These are phyloP conservation scores for Edolisoma coerulescens DNA, from an alignment of 2,113 vertebrate genomes.

Conservation along the genomic window DNA sequence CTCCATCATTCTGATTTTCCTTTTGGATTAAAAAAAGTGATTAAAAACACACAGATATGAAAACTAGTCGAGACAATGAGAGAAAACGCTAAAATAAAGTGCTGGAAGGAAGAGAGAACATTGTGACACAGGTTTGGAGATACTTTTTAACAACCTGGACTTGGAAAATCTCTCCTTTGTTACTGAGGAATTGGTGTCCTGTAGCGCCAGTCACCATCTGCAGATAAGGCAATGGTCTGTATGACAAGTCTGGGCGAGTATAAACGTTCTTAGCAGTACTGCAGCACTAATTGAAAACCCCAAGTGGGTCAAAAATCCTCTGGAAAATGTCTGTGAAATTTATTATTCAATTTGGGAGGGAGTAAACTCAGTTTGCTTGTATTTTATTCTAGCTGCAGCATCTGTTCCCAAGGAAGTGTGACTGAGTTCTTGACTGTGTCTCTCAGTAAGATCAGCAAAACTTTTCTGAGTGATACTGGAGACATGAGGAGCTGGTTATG, in stretches of 20 bases:
- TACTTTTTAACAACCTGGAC: background rate
- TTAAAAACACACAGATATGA: background rate
- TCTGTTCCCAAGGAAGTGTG: background rate
- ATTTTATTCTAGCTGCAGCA: background rate
- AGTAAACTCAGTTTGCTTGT: background rate
- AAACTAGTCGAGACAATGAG: background rate
- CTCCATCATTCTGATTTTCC: background rate
- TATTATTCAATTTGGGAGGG: background rate
- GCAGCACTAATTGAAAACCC: background rate
- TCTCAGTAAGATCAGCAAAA: background rate
- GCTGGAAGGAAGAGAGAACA: background rate
- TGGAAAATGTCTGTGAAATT: background rate
- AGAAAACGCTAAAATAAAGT: background rate
- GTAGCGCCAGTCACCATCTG: background rate
- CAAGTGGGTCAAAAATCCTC: background rate
- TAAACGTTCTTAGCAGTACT: background rate
- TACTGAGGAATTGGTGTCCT: background rate
- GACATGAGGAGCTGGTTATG: background rate
- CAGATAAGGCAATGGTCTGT: background rate
- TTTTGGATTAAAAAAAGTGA: background rate
- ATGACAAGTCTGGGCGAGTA: background rate
- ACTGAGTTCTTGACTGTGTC: background rate
- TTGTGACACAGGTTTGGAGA: background rate
- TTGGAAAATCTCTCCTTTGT: background rate
- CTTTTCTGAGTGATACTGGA: background rate